phyloP scores from a whole-genome alignment of 1,140 invertebrate genomes.

The Pseudomyrmex pallidus region DNA sequence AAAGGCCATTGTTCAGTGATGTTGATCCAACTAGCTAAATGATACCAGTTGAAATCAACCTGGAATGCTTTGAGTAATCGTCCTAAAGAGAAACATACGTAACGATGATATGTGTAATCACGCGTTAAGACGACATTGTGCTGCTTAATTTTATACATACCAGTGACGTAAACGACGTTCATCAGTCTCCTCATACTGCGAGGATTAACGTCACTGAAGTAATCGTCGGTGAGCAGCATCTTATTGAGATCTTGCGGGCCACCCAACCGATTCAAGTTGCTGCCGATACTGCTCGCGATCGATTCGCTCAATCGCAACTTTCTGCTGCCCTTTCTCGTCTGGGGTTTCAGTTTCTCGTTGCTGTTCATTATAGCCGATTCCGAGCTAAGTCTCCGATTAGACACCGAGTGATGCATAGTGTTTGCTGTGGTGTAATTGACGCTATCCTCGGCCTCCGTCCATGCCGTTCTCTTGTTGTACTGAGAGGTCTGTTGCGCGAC shows the following conservation, averaged over 20 bases:
- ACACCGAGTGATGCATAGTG: constrained; percentile 86
- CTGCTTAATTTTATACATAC: constrained; percentile 82
- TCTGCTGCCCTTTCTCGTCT: constrained; percentile 86
- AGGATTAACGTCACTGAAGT: constrained; percentile 99
- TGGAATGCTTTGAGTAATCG: constrained; percentile 98
- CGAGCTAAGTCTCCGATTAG: constrained; percentile 90
- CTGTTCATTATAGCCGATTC: constrained; percentile 92
- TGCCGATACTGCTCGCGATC: constrained; percentile 95
- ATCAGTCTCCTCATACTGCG: constrained; percentile 97
- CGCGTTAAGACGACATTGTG: neutral
- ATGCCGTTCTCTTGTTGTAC: constrained; percentile 79
- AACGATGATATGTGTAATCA: neutral
- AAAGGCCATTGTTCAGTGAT: constrained; percentile 99
- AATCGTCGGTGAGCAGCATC: constrained; percentile 96
- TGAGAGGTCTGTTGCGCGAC: constrained; percentile 92
- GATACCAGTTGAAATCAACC: constrained; percentile 99
- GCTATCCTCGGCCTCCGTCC: constrained; percentile 85
- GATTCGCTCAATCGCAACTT: constrained; percentile 94
- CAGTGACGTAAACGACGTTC: constrained; percentile 98
- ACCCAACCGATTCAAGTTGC: constrained; percentile 92
- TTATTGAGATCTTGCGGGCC: constrained; percentile 91
- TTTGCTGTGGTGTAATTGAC: constrained; percentile 83
- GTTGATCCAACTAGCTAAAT: constrained; percentile 98
- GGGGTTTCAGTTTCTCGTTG: constrained; percentile 88
- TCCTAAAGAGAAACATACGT: constrained; percentile 86